Evolutionary conservation across 2,797 vertebrate species (phyloP).

Genomic region (Aselliscus stoliczkanus): DNA sequence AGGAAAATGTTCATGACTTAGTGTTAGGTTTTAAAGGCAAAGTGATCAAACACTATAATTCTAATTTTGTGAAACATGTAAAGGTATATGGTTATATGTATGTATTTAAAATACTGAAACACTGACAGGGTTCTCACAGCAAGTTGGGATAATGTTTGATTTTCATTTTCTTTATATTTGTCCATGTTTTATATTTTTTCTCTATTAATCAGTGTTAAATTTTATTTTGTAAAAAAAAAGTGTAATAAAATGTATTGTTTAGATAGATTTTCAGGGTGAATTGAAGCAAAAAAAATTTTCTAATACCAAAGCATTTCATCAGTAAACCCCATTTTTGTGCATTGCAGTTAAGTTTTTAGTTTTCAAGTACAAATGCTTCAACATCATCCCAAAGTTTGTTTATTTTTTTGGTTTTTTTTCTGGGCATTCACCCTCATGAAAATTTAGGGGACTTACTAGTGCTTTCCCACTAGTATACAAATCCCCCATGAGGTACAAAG

Average conservation of each 20-base stretch:
- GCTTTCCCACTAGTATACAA: not conserved
- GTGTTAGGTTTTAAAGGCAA: not conserved
- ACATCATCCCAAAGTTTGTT: not conserved
- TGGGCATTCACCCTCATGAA: not conserved
- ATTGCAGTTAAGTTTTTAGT: not conserved
- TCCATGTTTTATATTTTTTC: not conserved
- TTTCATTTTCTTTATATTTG: slow-evolving; percentile 12
- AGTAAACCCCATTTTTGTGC: not conserved
- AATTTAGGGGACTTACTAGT: not conserved
- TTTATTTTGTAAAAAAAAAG: slow-evolving; percentile 28
- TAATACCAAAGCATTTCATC: not conserved
- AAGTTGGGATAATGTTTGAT: not conserved
- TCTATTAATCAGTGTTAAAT: not conserved
- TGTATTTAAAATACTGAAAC: not conserved
- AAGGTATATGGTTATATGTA: not conserved
- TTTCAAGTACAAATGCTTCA: not conserved
- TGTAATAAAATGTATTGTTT: not conserved
- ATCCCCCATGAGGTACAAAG: not conserved
- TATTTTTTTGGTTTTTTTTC: not conserved
- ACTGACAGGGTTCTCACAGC: not conserved
- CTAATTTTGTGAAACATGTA: not conserved
- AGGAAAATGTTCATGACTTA: not conserved
- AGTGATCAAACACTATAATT: not conserved
- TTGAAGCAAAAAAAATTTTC: not conserved
- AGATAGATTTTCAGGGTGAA: not conserved